Evolutionary conservation across 1,140 invertebrate genomes (phyloP).

Genomic region (Planococcus citri): DNA sequence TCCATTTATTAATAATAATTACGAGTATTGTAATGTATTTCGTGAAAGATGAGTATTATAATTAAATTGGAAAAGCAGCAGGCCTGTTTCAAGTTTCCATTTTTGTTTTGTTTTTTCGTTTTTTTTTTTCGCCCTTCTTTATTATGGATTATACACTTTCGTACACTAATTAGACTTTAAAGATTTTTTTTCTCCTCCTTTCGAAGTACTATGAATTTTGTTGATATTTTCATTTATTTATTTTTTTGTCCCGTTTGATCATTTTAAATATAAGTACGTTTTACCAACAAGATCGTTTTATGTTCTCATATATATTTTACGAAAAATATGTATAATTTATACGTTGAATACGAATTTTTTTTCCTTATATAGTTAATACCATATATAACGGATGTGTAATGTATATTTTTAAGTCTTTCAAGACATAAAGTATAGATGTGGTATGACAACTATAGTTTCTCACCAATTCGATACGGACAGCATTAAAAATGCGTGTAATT

Average conservation of each 20-base stretch:
- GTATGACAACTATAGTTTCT: constrained; percentile 3
- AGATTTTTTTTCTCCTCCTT: background rate
- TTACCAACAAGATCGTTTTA: constrained; percentile 10
- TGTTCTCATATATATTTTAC: constrained; percentile 1
- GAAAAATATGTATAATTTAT: constrained; percentile 11
- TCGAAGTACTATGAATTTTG: background rate
- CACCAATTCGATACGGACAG: constrained; percentile 16
- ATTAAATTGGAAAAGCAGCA: constrained; percentile 1
- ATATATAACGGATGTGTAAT: constrained; percentile 13
- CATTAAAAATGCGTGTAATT: constrained; percentile 14
- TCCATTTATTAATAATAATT: background rate
- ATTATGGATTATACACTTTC: background rate
- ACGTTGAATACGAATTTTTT: constrained; percentile 13
- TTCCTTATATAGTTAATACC: constrained; percentile 11
- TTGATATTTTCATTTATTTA: constrained; percentile 10
- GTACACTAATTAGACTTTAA: constrained; percentile 9
- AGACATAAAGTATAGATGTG: constrained; percentile 14
- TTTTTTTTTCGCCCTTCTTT: background rate
- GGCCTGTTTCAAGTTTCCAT: background rate
- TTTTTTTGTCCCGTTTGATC: constrained; percentile 10
- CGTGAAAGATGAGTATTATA: background rate
- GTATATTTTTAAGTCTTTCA: constrained; percentile 17
- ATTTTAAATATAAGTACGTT: constrained; percentile 13
- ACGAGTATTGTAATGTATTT: background rate
- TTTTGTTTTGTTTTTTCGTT: background rate